Evolutionary conservation across 2,113 vertebrate species (phyloP), one percentile per base, ranked within the genome.

Genomic region (Mixornis gularis): DNA sequence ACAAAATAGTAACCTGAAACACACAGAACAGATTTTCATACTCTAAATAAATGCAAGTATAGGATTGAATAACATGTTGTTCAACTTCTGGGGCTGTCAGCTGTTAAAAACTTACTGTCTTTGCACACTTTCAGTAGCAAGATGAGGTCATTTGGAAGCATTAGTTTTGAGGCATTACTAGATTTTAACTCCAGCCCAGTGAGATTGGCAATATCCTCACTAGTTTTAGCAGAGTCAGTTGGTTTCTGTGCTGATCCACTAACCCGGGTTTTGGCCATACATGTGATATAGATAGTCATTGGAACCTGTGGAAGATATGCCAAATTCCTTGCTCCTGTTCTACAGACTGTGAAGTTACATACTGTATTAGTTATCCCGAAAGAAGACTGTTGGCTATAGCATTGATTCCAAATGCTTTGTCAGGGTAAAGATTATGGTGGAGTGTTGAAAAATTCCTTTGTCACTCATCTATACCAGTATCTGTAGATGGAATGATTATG

Each of bases 391-490:
- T 82, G 36, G 9, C 36, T 44, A 3, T 73, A 19, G 10, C 19
- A 21, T 70, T 65, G 12, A 13, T 80, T 80, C 55, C 55, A 73
- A 73, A 65, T 84, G 30, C 13, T 70, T 56, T 12, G 32, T 80
- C 27, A 22, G 73, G 8, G 12, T 43, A 46, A 24, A 27, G n/a
- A 38, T 59, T 63, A 24, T 51, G 52, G 34, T 32, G 38, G 29
- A 30, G 43, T 55, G 17, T 82, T 49, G 22, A 70, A 81, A 87
- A 79, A 20, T 34, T 34, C 1, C 18, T 85, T 74, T 52, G 21
- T 68, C 12, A 9, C 62, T 53, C 3, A 0, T 69, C 21, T 48
- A 0, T 52, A 56, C 22, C 0, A 2, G 19, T 68, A 63, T 26
- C 18, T 51, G 9, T 55, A 79, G n/a, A 13, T 60, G 36, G 34